phyloP scores from a whole-genome alignment of 2,888 invertebrate genomes.

The Heteromyza rotundicornis region DNA sequence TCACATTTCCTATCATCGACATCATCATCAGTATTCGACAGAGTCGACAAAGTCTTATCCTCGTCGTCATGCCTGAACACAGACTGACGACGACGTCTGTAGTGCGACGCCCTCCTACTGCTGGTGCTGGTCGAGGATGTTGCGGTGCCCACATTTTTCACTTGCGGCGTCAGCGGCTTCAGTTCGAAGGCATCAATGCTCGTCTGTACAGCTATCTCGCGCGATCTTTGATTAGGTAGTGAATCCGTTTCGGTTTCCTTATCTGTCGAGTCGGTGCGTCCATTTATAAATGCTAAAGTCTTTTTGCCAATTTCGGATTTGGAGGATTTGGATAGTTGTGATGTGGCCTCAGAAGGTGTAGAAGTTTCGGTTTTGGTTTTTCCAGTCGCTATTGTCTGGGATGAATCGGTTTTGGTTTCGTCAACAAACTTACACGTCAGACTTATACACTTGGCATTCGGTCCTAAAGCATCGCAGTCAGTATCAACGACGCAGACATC shows the following conservation, averaged over 20 bases:
- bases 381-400: background rate
- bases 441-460: conserved; percentile 48
- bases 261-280: conserved; percentile 29
- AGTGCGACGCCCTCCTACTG: conserved; percentile 41
- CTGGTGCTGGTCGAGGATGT: conserved; percentile 47
- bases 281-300: conserved; percentile 31
- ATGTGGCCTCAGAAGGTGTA: conserved; percentile 23
- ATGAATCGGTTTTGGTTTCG: conserved; percentile 32
- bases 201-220: conserved; percentile 59
- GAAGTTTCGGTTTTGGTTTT: conserved; percentile 29
- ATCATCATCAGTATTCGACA: conserved; percentile 59
- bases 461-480: conserved; percentile 56
- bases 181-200: conserved; percentile 56
- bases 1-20: conserved; percentile 51
- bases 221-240: conserved; percentile 31
- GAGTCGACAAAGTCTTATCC: conserved; percentile 56
- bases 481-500: conserved; percentile 60
- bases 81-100: conserved; percentile 38
- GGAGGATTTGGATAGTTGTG: conserved; percentile 31
- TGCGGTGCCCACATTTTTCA: conserved; percentile 46
- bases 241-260: conserved; percentile 33
- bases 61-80: conserved; percentile 50
- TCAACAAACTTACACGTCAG: conserved; percentile 46
- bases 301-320: conserved; percentile 25
- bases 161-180: conserved; percentile 41